phyloP scores from a whole-genome alignment of 1,140 invertebrate genomes.

The Apis mellifera region DNA sequence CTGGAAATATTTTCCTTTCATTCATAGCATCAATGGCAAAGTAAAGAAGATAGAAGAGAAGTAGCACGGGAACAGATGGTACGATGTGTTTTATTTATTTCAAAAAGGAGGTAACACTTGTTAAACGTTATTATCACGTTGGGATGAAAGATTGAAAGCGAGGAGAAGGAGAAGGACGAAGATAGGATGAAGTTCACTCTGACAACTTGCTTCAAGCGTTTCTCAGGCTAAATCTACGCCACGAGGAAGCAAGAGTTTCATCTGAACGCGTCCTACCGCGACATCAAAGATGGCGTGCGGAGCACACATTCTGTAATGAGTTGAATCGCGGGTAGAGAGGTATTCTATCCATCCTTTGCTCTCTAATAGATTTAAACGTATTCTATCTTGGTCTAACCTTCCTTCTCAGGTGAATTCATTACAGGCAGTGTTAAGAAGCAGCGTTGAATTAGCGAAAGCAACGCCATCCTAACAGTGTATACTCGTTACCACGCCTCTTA shows the following conservation, averaged over 20 bases:
- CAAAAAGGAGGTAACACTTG: conserved; percentile 24
- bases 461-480: conserved; percentile 54
- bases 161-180: background rate
- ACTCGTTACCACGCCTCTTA: conserved; percentile 68
- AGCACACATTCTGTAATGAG: conserved; percentile 80
- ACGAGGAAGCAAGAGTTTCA: conserved; percentile 68
- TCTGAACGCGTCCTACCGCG: conserved; percentile 63
- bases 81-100: conserved; percentile 31
- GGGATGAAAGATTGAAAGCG: conserved; percentile 27
- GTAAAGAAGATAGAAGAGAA: background rate
- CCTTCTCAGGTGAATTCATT: conserved; percentile 74
- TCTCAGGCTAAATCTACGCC: conserved; percentile 50
- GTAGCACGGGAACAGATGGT: no score
- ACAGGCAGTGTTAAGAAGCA: conserved; percentile 67
- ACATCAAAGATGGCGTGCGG: conserved; percentile 78
- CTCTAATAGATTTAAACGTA: background rate
- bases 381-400: background rate
- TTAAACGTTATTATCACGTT: conserved; percentile 63
- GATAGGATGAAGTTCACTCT: background rate
- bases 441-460: conserved; percentile 61
- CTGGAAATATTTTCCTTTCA: conserved; percentile 24
- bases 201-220: conserved; percentile 49
- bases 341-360: background rate
- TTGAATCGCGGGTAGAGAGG: conserved; percentile 74
- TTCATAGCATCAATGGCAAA: background rate